Conservation (phyloP, 23 tunicate species). For the Styela clava region DNA sequence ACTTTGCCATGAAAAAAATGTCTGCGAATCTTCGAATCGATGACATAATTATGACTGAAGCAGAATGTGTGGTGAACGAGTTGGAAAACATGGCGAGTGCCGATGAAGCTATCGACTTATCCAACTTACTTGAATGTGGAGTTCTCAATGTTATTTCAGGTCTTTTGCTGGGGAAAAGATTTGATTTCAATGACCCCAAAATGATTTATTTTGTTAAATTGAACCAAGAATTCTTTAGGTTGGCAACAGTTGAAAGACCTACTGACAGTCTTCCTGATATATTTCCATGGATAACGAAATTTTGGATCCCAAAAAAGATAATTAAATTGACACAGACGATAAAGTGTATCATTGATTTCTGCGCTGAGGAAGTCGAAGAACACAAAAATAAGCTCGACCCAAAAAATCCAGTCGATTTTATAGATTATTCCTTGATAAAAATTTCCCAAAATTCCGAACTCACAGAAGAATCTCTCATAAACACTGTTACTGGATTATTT, state of each 20-base stretch:
- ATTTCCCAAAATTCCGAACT: neutral
- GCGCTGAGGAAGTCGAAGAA: neutral
- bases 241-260: neutral
- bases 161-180: conserved; percentile 10
- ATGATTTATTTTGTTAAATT: neutral
- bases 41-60: conserved; percentile 17
- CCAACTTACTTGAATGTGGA: conserved; percentile 13
- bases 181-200: neutral
- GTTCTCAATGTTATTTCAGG: conserved; percentile 14
- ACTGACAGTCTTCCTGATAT: neutral
- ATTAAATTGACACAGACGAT: neutral
- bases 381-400: neutral
- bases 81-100: neutral
- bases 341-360: neutral
- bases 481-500: conserved; percentile 7
- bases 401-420: conserved; percentile 20
- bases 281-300: conserved; percentile 17
- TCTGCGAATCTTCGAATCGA: neutral
- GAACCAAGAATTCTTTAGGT: conserved; percentile 10
- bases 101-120: neutral
- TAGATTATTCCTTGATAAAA: conserved; percentile 24
- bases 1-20: conserved; percentile 16
- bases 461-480: neutral
- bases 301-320: conserved; percentile 22
- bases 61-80: conserved; percentile 14